Evolutionary conservation across 1,140 invertebrate genomes (phyloP), one percentile per base, ranked within the genome.

Genomic region (Atta texana): DNA sequence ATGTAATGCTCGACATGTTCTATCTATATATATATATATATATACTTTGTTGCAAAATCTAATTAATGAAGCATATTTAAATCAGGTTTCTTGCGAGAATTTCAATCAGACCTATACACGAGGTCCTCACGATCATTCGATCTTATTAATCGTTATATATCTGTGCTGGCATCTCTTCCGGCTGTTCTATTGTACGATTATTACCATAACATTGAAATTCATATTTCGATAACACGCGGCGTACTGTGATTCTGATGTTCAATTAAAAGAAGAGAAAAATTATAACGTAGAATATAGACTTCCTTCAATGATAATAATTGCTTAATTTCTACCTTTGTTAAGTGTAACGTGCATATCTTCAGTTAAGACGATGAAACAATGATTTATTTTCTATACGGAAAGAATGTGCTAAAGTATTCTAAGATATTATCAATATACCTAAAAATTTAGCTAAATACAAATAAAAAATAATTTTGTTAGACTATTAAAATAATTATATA

Each of bases 141-240:
- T 78, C 39, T 78, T 51, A 16, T 64, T 78, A 16, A 28, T 4
- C 24, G 24, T 14, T 68, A 44, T 49, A 44, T 49, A 7, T n/a
- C 4, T 34, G 12, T n/a, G 16, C 39, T 34, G 71, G 18, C 31
- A 74, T 74, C 53, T 77, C 39, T 63, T n/a, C 7, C 24, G 7
- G 14, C 28, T 78, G 12, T 31, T 28, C 3, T 44, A 4, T 28
- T 10, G 16, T 3, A 39, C 59, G 5, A 77, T 77, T 59, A 77
- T 28, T 64, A 59, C 49, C 39, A 28, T 12, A 51, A 57, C 18
- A 39, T 16, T 28, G 7, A 77, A 63, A 51, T 76, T 76, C 28
- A 76, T 76, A 61, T 61, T 61, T 21, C 34, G 31, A 59, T 28
- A 66, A 59, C 44, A 75, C 53, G 18, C 18, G 74, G 34, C 31